Evolutionary conservation across 2,888 invertebrate genomes (phyloP), one percentile per base, ranked within the genome.

Genomic region (Sarcophaga subvicina): DNA sequence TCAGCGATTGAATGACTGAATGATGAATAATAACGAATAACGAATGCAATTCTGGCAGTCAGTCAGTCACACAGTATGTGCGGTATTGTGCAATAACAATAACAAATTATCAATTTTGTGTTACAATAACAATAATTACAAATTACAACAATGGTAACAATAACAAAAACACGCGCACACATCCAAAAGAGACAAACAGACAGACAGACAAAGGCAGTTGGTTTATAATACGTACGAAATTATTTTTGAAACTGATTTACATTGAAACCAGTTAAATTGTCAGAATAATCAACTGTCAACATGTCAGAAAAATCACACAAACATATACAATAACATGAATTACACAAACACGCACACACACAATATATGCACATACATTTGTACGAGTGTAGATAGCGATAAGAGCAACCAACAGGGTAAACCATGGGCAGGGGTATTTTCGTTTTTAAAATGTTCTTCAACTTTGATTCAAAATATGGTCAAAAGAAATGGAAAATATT

Each of bases 231-330:
- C 14, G 14, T 12, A 14, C 4, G 14, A 49, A 14, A 49, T 49
- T 75, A 79, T 83, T 85, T 88, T 87, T 90, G 90, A 92, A 91
- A 91, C 91, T 91, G 93, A 92, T 92, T 92, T 92, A 92, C 92
- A 92, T 92, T 91, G 92, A 91, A 91, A 91, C 91, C 91, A 92
- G 93, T 92, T 92, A 92, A 92, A 92, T 92, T 92, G 92, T 92
- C 92, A 92, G 92, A 92, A 92, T 92, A 92, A 92, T 92, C 92
- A 92, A 91, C 92, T 92, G 93, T 92, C 92, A 92, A 91, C 93
- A 90, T 92, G 92, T 92, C 92, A 92, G 91, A 92, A 92, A 86
- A 88, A 82, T 49, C 14, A 49, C 37, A 49, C 49, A 49, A 49
- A 49, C 14, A 49, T 84, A 84, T 67, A 76, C 86, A 83, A 73